Conservation (phyloP, 2,888 invertebrate genomes). For the Chrysomela aeneicollis region DNA sequence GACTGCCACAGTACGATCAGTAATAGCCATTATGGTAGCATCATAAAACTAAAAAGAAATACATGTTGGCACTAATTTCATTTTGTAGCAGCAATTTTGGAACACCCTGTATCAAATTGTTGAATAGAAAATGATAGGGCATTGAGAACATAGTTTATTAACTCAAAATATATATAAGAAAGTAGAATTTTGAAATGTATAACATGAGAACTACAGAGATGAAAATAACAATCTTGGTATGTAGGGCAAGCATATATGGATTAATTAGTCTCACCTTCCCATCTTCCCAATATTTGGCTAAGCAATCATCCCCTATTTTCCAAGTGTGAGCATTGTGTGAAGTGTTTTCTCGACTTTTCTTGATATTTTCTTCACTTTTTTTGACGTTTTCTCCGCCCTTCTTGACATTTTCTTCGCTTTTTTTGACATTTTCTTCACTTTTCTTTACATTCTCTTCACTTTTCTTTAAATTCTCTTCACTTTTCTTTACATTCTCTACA, state of each 20-base stretch:
- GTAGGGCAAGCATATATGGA: no score
- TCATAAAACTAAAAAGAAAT: conserved; percentile 74
- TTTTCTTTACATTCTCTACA: conserved; percentile 7
- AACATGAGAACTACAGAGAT: no score
- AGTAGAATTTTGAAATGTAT: no score
- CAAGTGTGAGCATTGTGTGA: conserved; percentile 67
- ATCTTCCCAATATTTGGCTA: conserved; percentile 95
- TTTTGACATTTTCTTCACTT: conserved; percentile 24
- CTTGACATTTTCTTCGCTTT: conserved; percentile 21
- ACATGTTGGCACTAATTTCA: no score
- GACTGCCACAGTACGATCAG: conserved; percentile 85
- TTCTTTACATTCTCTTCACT: no score
- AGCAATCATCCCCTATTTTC: conserved; percentile 83
- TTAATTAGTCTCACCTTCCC: conserved; percentile 70
- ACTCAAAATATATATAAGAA: conserved; percentile 1
- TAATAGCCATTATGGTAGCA: conserved; percentile 82
- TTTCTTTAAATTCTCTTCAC: not conserved
- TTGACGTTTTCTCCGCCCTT: conserved; percentile 19
- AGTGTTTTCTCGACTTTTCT: not conserved
- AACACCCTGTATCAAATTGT: no score
- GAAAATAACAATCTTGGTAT: no score
- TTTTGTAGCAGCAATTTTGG: no score
- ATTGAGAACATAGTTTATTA: no score
- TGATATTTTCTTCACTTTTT: not conserved
- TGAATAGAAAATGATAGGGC: no score